A percentile compares a stretch with the other conserved stretches of the same genome.
Conservation (phyloP, 1,140 invertebrate species). For the Drosophila equinoxialis region DNA sequence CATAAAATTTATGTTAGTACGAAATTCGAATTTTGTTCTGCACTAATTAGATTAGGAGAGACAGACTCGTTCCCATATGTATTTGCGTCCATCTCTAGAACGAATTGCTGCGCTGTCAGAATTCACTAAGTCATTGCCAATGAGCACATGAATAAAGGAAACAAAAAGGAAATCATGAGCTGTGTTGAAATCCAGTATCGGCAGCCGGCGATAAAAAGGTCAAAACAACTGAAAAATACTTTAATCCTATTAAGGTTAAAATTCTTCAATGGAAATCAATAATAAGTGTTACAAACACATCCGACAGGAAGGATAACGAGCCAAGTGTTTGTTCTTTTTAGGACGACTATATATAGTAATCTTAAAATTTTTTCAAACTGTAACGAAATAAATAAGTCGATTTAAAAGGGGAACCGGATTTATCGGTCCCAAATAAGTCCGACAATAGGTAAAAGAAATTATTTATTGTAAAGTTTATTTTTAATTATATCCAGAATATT, state of each 20-base stretch:
- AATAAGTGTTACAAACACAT: constrained; percentile 73
- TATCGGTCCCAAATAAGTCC: no score
- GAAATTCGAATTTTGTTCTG: constrained; percentile 73
- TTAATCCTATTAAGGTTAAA: constrained; percentile 79
- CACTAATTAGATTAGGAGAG: constrained; percentile 78
- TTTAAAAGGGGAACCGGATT: no score
- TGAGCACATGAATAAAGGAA: constrained; percentile 30
- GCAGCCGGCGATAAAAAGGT: constrained; percentile 71
- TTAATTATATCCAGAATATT: no score
- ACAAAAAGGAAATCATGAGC: constrained; percentile 46
- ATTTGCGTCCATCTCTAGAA: not conserved
- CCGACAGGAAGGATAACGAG: constrained; percentile 77
- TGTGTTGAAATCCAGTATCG: constrained; percentile 58
- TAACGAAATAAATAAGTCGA: not conserved
- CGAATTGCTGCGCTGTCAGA: constrained; percentile 37
- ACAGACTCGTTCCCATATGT: constrained; percentile 30
- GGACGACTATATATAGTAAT: constrained; percentile 35
- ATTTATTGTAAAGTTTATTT: no score
- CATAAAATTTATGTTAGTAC: constrained; percentile 59
- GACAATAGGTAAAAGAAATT: no score
- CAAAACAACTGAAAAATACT: constrained; percentile 77
- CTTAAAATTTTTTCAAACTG: constrained; percentile 7
- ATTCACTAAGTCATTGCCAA: constrained; percentile 25
- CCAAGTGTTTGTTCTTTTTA: constrained; percentile 72
- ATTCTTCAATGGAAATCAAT: constrained; percentile 71